These are phyloP conservation scores for Diaprepes abbreviatus DNA, from an alignment of 2,888 invertebrate species.

Conservation along the genomic window DNA sequence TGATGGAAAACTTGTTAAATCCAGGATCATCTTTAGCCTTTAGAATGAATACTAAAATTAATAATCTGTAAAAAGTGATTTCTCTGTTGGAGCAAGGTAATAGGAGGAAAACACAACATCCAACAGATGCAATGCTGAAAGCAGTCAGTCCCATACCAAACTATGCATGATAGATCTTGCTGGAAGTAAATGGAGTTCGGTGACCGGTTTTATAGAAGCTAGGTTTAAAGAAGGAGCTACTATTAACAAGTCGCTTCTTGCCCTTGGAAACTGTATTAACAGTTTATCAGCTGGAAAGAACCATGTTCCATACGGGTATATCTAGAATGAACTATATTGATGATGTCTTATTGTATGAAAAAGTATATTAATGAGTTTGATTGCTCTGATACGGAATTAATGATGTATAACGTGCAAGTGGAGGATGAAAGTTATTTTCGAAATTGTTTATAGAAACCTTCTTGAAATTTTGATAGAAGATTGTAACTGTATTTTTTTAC, in stretches of 20 bases:
- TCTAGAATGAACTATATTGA: too few relatives aligned
- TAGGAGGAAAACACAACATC: slow-evolving; percentile 90
- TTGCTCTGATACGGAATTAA: too few relatives aligned
- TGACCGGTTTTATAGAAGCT: slow-evolving; percentile 85
- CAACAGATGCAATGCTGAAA: slow-evolving; percentile 96
- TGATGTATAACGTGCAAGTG: too few relatives aligned
- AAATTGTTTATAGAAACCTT: too few relatives aligned
- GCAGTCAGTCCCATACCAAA: slow-evolving; percentile 96
- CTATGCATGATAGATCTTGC: slow-evolving; percentile 96
- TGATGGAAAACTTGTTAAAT: slow-evolving; percentile 86
- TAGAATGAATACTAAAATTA: slow-evolving; percentile 83
- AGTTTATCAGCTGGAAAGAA: slow-evolving; percentile 86
- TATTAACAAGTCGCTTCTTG: slow-evolving; percentile 91
- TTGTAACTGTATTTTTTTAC: too few relatives aligned
- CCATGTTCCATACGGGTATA: slow-evolving; percentile 84
- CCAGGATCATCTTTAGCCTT: slow-evolving; percentile 81
- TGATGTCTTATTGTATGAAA: too few relatives aligned
- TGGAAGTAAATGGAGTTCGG: slow-evolving; percentile 88
- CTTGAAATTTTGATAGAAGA: too few relatives aligned
- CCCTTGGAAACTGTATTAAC: slow-evolving; percentile 91
- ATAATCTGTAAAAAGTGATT: slow-evolving; percentile 80
- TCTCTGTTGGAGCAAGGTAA: slow-evolving; percentile 87
- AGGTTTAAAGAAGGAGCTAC: slow-evolving; percentile 94
- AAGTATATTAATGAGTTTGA: too few relatives aligned
- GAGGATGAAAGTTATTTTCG: too few relatives aligned